Base-by-base conservation (phyloP, 2,888 invertebrate genomes). In the Ennomos fuscantarius region DNA sequence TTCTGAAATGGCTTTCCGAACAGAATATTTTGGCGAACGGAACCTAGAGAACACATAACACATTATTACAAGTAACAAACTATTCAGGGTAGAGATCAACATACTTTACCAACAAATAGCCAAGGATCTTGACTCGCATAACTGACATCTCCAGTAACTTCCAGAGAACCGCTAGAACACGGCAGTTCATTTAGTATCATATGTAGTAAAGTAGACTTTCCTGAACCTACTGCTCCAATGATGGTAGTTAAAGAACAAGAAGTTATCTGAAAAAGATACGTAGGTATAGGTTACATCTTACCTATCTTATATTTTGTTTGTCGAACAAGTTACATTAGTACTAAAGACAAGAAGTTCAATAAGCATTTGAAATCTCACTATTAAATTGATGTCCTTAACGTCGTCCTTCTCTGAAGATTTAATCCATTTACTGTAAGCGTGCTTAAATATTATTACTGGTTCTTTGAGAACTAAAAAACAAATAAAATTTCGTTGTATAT, bases 1-100 rank as follows among this genome's bases (percentile, higher is more conserved):
- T 84, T 90, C 48, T 79, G 94, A 91, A 94, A 95, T 63, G 93
- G 93, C 75, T 93, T 94, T 0, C 98, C 99, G 80, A 99, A 99
- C 0, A 98, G 83, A 68, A 99, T 97, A 79, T 99, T 99, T 79
- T 99, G 97, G 9, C 97, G 94, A 0, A 99, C 95, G 15, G 96
- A 96, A 8, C 95, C 94, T 87, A 45, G 8, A 2, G 15, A 50
- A 65, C 44, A 51, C 24, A 24, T 6, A 24, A 24, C 1, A 24
- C 24, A 24, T 24, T 24, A 24, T 15, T 15, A 15, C 15, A 15
- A 15, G 15, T 15, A 6, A 24, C 24, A 24, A 24, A 6, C 24
- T 24, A 24, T 24, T 24, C 24, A 6, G 24, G 0, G 24, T 6
- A 24, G 10, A 12, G 40, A 10, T 11, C 36, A 11, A 24, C 1